phyloP scores from a whole-genome alignment of 2,113 vertebrate genomes.

The Pleuronectes platessa region DNA sequence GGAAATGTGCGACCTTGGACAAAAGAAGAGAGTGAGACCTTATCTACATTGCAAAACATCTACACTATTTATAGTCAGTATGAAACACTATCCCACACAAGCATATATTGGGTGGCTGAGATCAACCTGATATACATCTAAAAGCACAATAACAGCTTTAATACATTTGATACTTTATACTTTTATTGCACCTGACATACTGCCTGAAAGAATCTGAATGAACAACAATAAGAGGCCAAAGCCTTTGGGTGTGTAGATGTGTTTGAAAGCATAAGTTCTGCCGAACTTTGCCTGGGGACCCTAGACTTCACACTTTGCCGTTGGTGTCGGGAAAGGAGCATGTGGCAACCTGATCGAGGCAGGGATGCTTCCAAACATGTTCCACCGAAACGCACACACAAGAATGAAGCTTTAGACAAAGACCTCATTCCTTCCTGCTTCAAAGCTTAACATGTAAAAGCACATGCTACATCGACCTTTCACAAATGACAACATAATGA shows the following conservation, averaged over 20 bases:
- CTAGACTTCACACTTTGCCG: conserved; percentile 26
- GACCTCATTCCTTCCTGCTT: not conserved
- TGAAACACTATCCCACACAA: conserved; percentile 1
- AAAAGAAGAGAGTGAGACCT: conserved; percentile 15
- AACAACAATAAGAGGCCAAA: not conserved
- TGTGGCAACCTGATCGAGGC: conserved; percentile 22
- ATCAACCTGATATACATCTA: not conserved
- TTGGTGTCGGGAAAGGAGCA: not conserved
- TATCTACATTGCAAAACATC: conserved; percentile 11
- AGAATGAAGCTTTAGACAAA: conserved; percentile 18
- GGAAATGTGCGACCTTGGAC: conserved; percentile 94
- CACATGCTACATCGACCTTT: conserved; percentile 16
- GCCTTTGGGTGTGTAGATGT: conserved; percentile 16
- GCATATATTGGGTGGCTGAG: not conserved
- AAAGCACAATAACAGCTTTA: conserved; percentile 4
- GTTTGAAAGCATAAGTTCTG: conserved; percentile 16
- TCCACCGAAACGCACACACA: not conserved
- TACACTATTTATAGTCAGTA: conserved; percentile 3
- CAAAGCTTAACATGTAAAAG: conserved; percentile 14
- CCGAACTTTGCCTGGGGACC: conserved; percentile 14
- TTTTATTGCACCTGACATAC: not conserved
- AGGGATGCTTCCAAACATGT: conserved; percentile 27
- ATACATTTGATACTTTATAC: conserved; percentile 10
- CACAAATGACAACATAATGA: conserved; percentile 61
- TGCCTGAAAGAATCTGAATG: conserved; percentile 8